Base-by-base conservation (phyloP, 2,113 vertebrate genomes). In the Bungarus multicinctus region DNA sequence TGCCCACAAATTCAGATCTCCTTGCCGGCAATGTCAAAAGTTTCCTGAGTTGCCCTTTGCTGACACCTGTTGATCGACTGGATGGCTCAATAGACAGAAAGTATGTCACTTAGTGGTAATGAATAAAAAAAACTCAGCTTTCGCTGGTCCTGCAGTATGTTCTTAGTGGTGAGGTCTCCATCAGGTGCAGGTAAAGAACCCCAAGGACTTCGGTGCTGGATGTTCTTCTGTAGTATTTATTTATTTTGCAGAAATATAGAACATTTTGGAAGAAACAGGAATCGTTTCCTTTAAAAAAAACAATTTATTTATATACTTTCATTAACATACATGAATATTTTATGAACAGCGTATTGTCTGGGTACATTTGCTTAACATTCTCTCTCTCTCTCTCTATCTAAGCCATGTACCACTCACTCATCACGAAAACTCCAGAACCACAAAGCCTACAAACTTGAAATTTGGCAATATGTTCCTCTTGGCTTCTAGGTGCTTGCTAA, bases 21-120 rank as follows among this genome's bases (percentile, higher is more conserved):
- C 8, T 89, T 55, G 57, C 57, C 47, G 27, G 39, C 39, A 43
- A 45, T 47, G 93, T 34, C 88, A 90, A 85, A 94, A 11, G 50
- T 45, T 30, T 39, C 64, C 91, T 94, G 81, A 39, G 69, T 47
- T 94, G 64, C 91, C 74, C 88, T 90, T 90, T 94, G 57, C 91
- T 92, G 93, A 94, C 91, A 90, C 88, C 93, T 81, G 88, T 88
- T 87, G 88, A 92, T 94, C 81, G 16, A 20, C 88, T 23, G n/a
- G 50, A 23, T 39, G 55, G 88, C 50, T 74, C 27, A 12, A 27
- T 34, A 27, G 14, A 11, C 8, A 47, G n/a, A 47, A n/a, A 52
- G 22, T 8, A 34, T 5, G 34, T 39, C 16, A 1, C 69, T 81
- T 81, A 20, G 16, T 58, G 47, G 25, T 45, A 53, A 27, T 18